A percentile compares a stretch with the other conserved stretches of the same genome.
phyloP scores from a whole-genome alignment of 2,797 vertebrate species.

The Discoglossus pictus region DNA sequence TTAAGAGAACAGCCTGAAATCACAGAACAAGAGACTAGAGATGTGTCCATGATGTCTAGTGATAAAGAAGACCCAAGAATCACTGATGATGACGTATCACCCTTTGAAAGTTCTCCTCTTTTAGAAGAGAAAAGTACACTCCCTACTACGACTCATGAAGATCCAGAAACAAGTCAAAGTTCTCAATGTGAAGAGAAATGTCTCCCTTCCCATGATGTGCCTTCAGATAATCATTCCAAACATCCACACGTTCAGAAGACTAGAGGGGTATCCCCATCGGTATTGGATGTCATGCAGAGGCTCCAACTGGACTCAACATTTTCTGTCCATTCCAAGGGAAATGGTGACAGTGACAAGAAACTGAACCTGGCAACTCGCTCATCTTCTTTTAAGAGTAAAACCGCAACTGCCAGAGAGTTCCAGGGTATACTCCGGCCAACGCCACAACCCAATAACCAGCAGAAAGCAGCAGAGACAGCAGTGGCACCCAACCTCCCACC shows the following conservation, averaged over 20 bases:
- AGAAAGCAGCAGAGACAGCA: neutral
- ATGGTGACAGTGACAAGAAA: constrained; percentile 22
- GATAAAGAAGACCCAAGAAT: too few species aligned
- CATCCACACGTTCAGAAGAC: neutral
- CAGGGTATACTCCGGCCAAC: constrained; percentile 7
- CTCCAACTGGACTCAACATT: constrained; percentile 42
- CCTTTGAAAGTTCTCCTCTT: neutral
- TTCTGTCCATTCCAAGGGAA: constrained; percentile 2
- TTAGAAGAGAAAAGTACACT: neutral
- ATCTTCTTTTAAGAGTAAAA: constrained; percentile 42
- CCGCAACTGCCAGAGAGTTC: constrained; percentile 23
- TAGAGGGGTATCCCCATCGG: constrained; percentile 23
- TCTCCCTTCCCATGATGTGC: neutral
- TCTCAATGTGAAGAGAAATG: neutral
- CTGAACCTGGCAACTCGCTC: constrained; percentile 36
- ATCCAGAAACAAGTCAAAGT: neutral
- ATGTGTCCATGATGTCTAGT: too few species aligned
- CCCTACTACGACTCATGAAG: neutral
- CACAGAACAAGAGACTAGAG: neutral
- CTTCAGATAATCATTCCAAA: neutral
- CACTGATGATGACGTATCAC: too few species aligned
- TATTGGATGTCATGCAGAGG: constrained; percentile 36
- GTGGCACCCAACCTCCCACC: constrained; percentile 10
- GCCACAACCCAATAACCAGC: neutral
- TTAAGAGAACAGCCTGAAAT: neutral